Base-by-base conservation (phyloP, 1,140 invertebrate genomes). In the Drusus annulatus region DNA sequence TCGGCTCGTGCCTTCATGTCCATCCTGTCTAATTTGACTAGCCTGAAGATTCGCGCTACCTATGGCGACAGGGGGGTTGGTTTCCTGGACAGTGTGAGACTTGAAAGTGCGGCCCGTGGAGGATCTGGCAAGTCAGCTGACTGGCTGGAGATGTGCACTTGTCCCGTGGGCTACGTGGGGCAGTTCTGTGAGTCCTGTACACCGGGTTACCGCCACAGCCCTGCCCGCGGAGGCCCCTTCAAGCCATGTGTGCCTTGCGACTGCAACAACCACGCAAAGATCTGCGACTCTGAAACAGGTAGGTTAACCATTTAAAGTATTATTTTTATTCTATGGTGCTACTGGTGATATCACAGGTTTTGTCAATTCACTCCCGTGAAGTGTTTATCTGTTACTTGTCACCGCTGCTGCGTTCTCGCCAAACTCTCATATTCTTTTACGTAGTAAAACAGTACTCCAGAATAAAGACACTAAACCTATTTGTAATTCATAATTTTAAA, bases 161-260 rank as follows among this genome's bases (percentile, higher is more conserved):
- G 98, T 88, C 97, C 96, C 0, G 91, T 94, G 77, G 97, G 97
- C 0, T 99, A 99, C 84, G 92, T 96, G 0, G 95, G 98, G 0
- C 97, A 99, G 88, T 98, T 97, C 88, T 99, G 98, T 86, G 98
- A 99, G 89, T 98, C 97, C 0, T 99, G 98, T 87, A 95, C 95
- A 0, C 95, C 97, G 0, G 97, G 97, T 0, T 99, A 94, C 85
- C 93, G 97, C 52, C 96, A 99, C 84, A 95, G 96, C 81, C 96
- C 96, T 0, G 93, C 96, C 0, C 94, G 94, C 81, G 97, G 97
- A 8, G 98, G 98, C 13, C 95, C 96, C 0, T 98, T 98, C 86
- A 95, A 97, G 62, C 92, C 93, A 2, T 99, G 98, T 87, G 95
- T 99, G 21, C 95, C 96, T 58, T 99, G 98, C 87, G 95, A 98